Conservation (phyloP, 2,888 invertebrate species). For the Microplitis manilae region DNA sequence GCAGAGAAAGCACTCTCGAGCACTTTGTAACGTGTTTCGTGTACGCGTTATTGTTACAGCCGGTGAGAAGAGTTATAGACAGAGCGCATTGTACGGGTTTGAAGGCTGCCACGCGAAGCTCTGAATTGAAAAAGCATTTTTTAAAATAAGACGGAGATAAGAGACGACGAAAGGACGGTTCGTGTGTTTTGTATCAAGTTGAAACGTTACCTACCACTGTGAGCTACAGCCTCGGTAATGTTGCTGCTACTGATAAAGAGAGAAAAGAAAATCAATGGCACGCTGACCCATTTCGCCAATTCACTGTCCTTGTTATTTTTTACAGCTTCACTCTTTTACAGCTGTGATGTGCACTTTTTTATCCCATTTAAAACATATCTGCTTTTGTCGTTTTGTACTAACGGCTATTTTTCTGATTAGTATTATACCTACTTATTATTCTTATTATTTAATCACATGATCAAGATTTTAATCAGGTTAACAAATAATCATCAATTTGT, state of each 20-base stretch:
- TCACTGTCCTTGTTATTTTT: not conserved
- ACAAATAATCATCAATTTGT: too few species aligned
- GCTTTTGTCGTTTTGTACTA: not conserved
- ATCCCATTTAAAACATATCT: not conserved
- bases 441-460: too few species aligned
- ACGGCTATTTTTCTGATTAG: not conserved
- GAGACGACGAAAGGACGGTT: not conserved
- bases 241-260: not conserved
- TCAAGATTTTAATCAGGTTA: too few species aligned
- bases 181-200: not conserved
- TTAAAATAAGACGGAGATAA: slow-evolving; percentile 15
- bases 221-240: too few species aligned
- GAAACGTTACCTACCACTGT: not conserved
- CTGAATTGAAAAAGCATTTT: not conserved
- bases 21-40: slow-evolving; percentile 20
- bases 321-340: not conserved
- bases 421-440: too few species aligned
- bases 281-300: not conserved
- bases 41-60: slow-evolving; percentile 14
- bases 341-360: not conserved
- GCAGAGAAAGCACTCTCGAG: slow-evolving; percentile 3
- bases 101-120: slow-evolving; percentile 6
- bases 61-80: slow-evolving; percentile 12
- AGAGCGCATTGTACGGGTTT: not conserved
- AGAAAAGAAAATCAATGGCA: not conserved